phyloP scores from a whole-genome alignment of 2,888 invertebrate species.

The Tryphoninae sp. region DNA sequence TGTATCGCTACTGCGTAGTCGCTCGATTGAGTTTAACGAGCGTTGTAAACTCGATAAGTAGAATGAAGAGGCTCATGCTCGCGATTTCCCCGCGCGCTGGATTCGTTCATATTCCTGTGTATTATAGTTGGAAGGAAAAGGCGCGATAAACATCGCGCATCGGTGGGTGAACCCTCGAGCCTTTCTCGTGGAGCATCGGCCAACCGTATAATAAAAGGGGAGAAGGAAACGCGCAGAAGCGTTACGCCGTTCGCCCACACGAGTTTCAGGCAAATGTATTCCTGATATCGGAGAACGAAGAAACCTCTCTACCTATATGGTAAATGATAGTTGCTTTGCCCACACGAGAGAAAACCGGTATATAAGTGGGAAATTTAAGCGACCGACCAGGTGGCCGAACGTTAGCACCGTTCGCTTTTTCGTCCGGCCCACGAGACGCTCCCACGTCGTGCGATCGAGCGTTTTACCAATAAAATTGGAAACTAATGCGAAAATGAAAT shows the following conservation, averaged over 20 bases:
- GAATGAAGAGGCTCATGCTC: slow-evolving; percentile 57
- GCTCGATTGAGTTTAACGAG: slow-evolving; percentile 69
- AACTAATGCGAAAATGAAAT: slow-evolving; percentile 4
- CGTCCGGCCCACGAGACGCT: slow-evolving; percentile 2
- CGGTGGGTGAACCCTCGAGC: background rate
- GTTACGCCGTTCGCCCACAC: slow-evolving; percentile 48
- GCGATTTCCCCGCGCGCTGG: slow-evolving; percentile 40
- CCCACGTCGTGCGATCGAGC: background rate
- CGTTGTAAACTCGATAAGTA: slow-evolving; percentile 68
- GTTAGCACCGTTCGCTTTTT: background rate
- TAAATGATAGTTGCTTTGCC: slow-evolving; percentile 33
- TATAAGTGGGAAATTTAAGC: slow-evolving; percentile 43
- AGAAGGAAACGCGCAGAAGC: slow-evolving; percentile 32
- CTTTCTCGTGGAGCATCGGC: slow-evolving; percentile 3
- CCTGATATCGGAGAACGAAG: slow-evolving; percentile 14
- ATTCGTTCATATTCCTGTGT: slow-evolving; percentile 42
- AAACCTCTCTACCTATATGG: slow-evolving; percentile 49
- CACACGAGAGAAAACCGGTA: slow-evolving; percentile 31
- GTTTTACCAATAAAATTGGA: slow-evolving; percentile 24
- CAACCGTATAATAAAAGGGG: slow-evolving; percentile 21
- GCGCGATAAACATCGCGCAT: slow-evolving; percentile 35
- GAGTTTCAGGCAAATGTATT: slow-evolving; percentile 30
- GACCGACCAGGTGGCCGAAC: slow-evolving; percentile 50
- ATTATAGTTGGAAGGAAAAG: slow-evolving; percentile 39
- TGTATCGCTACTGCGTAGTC: slow-evolving; percentile 53